These are phyloP conservation scores for Bubalus kerabau DNA, from an alignment of 2,113 vertebrate species.

Conservation along the genomic window DNA sequence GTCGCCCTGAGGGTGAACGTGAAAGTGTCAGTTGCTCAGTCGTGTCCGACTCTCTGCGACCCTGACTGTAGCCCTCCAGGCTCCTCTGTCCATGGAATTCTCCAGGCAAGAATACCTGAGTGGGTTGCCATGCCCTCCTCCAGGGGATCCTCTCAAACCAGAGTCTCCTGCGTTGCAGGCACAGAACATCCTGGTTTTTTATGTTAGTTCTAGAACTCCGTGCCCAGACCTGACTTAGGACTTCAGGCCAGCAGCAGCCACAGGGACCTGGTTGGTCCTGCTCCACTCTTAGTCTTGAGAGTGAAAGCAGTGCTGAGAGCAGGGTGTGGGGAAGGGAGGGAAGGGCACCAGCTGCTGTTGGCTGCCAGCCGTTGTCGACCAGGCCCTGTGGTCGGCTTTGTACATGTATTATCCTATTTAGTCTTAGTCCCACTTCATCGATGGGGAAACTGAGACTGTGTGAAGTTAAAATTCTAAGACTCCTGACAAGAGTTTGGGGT, in stretches of 20 bases:
- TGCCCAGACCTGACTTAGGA: background rate
- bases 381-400: background rate
- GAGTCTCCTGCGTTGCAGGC: background rate
- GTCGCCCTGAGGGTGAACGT: background rate
- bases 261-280: background rate
- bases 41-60: background rate
- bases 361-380: background rate
- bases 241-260: background rate
- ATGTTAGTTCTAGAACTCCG: background rate
- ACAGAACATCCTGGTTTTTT: background rate
- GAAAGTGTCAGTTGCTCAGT: background rate
- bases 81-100: background rate
- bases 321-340: accelerated
- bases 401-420: accelerated
- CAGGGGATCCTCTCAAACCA: background rate
- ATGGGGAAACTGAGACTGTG: background rate
- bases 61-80: background rate
- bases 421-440: background rate
- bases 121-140: background rate
- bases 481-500: background rate
- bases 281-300: background rate
- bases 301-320: background rate
- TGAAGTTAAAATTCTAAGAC: background rate
- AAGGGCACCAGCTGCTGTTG: background rate
- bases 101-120: background rate